These are phyloP conservation scores for Lepidocolaptes lacrymiger DNA, from an alignment of 2,797 vertebrate genomes.

Conservation along the genomic window DNA sequence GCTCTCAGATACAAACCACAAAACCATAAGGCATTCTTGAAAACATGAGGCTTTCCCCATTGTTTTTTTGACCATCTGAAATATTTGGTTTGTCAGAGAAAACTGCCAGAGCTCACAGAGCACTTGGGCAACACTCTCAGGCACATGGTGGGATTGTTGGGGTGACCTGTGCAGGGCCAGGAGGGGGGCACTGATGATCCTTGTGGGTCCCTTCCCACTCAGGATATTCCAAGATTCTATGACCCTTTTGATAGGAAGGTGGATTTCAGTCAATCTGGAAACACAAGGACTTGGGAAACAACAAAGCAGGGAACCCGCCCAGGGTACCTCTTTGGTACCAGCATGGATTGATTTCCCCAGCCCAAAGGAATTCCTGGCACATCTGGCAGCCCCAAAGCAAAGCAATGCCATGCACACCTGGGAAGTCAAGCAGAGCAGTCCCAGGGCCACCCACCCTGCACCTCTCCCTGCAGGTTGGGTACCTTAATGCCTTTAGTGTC, in stretches of 20 bases:
- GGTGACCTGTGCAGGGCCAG: neutral
- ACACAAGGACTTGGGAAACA: neutral
- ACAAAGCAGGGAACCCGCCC: neutral
- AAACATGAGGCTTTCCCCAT: neutral
- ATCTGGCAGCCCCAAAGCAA: neutral
- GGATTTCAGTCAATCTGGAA: neutral
- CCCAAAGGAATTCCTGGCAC: neutral
- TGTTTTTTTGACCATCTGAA: neutral
- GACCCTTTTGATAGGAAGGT: neutral
- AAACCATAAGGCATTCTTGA: neutral
- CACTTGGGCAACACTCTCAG: neutral
- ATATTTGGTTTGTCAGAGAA: neutral
- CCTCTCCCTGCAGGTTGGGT: neutral
- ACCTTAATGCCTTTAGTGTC: constrained; percentile 99
- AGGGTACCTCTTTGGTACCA: neutral
- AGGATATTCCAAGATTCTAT: neutral
- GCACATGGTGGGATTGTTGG: neutral
- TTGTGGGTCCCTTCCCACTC: neutral
- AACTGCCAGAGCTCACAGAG: neutral
- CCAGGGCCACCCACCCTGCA: neutral
- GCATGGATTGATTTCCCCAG: neutral
- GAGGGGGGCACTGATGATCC: neutral
- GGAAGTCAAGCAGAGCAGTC: neutral
- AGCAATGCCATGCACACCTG: neutral
- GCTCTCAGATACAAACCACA: neutral